Evolutionary conservation across 1,140 invertebrate genomes (phyloP), one percentile per base, ranked within the genome.

Genomic region (Platyscapa corneri): DNA sequence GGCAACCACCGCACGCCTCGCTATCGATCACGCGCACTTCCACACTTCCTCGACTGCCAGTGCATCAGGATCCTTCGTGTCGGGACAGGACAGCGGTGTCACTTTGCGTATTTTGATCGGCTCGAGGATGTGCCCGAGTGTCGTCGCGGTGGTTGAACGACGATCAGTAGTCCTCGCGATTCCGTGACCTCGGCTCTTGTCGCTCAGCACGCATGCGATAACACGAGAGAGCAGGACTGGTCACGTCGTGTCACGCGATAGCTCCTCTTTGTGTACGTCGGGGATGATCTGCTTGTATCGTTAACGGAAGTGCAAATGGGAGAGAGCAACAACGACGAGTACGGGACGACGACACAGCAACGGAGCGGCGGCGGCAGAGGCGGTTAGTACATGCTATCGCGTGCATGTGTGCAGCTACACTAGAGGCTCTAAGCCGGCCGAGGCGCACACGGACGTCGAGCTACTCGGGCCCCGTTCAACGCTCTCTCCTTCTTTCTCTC

Each of bases 381-480:
- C 88, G 82, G 27, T 39, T 23, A 37, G 88, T 90, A 90, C 92
- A 92, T 93, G 92, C 90, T 93, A 90, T 92, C 92, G 92, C 93
- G 90, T 93, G 91, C 92, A 93, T 93, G 93, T 92, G 92, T 92
- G 91, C 92, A 93, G 92, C 92, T 90, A 93, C 90, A 92, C 91
- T 91, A 92, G 88, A 89, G 89, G 86, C 88, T 85, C 88, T 86
- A 88, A 86, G 88, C 90, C 87, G 87, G 90, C 89, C 89, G 84
- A 86, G 88, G 87, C 85, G 87, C 86, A 88, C 86, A 87, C 86
- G 89, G 78, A 82, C 88, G 88, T 84, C 75, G 53, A 60, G 49
- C 53, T 27, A 46, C 34, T 56, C 34, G 49, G 12, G 76, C 32
- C 10, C 53, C n/a, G 87, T 85, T 78, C 53, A 6, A 6, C 39